phyloP scores from a whole-genome alignment of 2,797 vertebrate genomes.

The Enteromius viviparus region DNA sequence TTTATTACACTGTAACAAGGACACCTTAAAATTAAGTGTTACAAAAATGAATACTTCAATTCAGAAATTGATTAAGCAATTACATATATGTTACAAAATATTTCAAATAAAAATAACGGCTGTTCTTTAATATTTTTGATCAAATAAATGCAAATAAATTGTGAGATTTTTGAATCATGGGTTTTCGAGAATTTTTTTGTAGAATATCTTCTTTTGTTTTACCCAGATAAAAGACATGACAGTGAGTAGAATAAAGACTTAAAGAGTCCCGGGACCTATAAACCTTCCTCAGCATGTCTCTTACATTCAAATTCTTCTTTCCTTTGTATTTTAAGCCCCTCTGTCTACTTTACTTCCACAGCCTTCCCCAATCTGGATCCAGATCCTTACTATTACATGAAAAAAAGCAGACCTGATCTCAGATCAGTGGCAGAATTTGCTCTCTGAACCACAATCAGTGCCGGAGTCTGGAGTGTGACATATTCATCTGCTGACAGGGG shows the following conservation, averaged over 20 bases:
- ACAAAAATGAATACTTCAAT: background rate
- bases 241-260: background rate
- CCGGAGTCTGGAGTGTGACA: conserved; percentile 46
- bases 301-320: background rate
- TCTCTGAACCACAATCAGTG: conserved; percentile 41
- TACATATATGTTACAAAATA: background rate
- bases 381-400: background rate
- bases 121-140: background rate
- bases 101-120: background rate
- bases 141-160: background rate
- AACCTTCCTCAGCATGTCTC: conserved; percentile 6
- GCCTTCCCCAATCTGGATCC: background rate
- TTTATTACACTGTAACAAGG: background rate
- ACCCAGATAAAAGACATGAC: background rate
- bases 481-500: conserved; percentile 48
- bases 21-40: background rate
- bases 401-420: conserved; percentile 1
- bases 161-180: background rate
- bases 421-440: conserved; percentile 37
- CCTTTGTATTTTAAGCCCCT: background rate
- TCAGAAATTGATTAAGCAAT: background rate
- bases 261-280: background rate
- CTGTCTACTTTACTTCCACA: background rate
- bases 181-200: background rate
- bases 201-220: background rate